Base-by-base conservation (phyloP, 2,113 vertebrate species). In the Rutilus rutilus region DNA sequence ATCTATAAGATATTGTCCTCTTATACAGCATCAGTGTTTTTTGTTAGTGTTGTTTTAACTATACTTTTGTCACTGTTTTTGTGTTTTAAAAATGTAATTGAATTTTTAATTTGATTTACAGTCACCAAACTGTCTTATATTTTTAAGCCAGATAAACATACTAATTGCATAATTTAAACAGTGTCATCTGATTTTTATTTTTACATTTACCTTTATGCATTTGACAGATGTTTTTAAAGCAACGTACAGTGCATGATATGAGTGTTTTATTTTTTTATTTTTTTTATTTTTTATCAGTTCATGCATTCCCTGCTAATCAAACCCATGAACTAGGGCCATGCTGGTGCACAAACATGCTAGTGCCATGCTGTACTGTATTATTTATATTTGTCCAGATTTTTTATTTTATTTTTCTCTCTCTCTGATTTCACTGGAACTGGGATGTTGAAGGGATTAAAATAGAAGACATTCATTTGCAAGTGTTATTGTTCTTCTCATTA, bases 401-500 rank as follows among this genome's bases (percentile, higher is more conserved):
- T 36, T 5, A 1, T 36, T 36, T 36, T 5, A 5, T 27, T 11
- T 65, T 17, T 33, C 14, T 65, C 42, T 78, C 23, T 21, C 39
- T 62, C 78, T 25, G 12, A 60, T 42, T 79, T 23, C 21, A 25
- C 11, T 62, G 14, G 23, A 42, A 69, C 17, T 69, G 17, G 30
- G 30, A 9, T 42, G 36, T 79, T 62, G 23, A 62, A 62, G 2
- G 6, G 57, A 79, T 79, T 79, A 62, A 62, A 79, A 79, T 39
- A 60, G 12, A 45, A 62, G 12, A 9, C 23, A 4, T 60, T 78
- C 1, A 60, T 60, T 60, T 42, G 77, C 57, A 62, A 60, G 77
- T 79, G 21, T 60, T 79, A 14, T 42, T 39, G 54, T 42, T 62
- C 15, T 8, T 10, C 54, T 42, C 33, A 60, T 42, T 64, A 36